Base-by-base conservation (phyloP, 1,140 invertebrate species). In the Condylostylus longicornis region DNA sequence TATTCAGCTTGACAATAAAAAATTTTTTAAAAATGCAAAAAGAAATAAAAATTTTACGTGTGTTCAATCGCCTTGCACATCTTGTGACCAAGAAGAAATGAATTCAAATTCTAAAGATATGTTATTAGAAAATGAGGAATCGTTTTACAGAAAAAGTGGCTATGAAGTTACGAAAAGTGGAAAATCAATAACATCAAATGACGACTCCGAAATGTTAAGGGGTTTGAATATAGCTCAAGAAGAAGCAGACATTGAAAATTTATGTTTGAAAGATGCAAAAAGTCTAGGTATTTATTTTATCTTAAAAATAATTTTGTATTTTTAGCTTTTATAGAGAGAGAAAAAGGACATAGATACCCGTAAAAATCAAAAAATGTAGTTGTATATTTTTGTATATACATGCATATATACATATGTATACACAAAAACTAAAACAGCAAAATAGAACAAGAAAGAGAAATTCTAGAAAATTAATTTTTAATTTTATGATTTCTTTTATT, bases 81-180 rank as follows among this genome's bases (percentile, higher is more conserved):
- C 53, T 12, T 54, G 51, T 35, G 53, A 63, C 41, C 54, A 51
- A 37, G 69, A 74, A 50, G 67, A 70, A 47, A 64, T 66, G 15
- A 74, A 69, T 52, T 71, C 70, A 30, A 72, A 71, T 49, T 74
- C 71, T 5, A 74, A 74, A 54, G 72, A 75, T 51, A 67, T 72
- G 28, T 54, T 75, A 14, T 62, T 75, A 52, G 66, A 71, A 36
- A 64, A n/a, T 34, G 21, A 35, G 19, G 15, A 28, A 28, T 3
- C 27, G 27, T 27, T 29, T 25, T 14, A 23, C 20, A 6, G 33
- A 31, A 29, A 31, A 45, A 45, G 52, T 12, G 44, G 45, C 31
- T 51, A 57, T 15, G 41, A 42, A 18, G 28, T 14, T 3, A 18
- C 18, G 5, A 29, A 36, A 33, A 37, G 25, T 27, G 14, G 25